Evolutionary conservation across 2,797 vertebrate species (phyloP).

Genomic region (Pangasius macronema): DNA sequence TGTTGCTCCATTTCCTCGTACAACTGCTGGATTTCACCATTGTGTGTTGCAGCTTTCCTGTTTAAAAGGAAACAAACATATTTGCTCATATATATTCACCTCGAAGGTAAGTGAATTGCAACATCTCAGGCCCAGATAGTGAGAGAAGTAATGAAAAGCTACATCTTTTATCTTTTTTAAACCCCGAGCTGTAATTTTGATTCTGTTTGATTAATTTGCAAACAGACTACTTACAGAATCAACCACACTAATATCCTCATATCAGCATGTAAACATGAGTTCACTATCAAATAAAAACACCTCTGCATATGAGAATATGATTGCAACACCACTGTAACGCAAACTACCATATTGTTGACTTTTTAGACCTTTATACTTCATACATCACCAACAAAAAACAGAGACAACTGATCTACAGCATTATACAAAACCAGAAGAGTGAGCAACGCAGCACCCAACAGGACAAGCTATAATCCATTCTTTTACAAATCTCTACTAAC

Average conservation of each 20-base stretch:
- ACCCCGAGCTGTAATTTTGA: too few species aligned
- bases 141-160: not conserved
- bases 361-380: not conserved
- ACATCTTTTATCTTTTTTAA: not conserved
- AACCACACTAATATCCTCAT: not conserved
- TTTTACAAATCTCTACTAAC: not conserved
- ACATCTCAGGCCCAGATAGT: not conserved
- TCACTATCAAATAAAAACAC: not conserved
- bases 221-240: not conserved
- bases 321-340: not conserved
- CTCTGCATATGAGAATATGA: not conserved
- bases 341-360: not conserved
- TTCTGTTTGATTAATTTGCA: not conserved
- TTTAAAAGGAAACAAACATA: slow-evolving; percentile 13
- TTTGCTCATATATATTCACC: not conserved
- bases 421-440: not conserved
- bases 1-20: slow-evolving; percentile 97
- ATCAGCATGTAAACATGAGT: not conserved
- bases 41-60: slow-evolving; percentile 86
- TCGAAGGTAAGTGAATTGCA: not conserved
- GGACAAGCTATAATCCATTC: not conserved
- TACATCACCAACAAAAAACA: not conserved
- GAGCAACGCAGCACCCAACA: not conserved
- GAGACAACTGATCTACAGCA: not conserved
- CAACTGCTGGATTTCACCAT: slow-evolving; percentile 86